Conservation (phyloP, 2,888 invertebrate species). For the Aporophyla nigra region DNA sequence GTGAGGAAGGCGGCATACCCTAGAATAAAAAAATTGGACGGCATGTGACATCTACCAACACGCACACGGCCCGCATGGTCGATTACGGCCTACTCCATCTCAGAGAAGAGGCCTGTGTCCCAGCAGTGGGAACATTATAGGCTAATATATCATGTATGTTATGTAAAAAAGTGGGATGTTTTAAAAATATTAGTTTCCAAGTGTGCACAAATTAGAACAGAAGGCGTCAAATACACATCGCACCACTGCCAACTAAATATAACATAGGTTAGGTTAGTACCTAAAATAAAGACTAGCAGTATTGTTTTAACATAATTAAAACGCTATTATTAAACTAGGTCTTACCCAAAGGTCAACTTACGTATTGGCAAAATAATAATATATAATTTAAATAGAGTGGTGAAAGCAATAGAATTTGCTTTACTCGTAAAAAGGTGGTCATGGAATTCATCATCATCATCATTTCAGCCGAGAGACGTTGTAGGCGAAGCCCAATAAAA, state of each 20-base stretch:
- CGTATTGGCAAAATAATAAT: not conserved
- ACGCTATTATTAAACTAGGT: not conserved
- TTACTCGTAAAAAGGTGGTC: not conserved
- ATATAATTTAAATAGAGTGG: not conserved
- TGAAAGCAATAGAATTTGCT: not conserved
- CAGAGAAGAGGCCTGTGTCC: too few relatives aligned
- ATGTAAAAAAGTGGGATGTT: not conserved
- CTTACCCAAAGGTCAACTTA: not conserved
- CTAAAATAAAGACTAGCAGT: not conserved
- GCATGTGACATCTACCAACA: too few relatives aligned
- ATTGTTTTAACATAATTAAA: not conserved
- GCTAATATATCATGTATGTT: too few relatives aligned
- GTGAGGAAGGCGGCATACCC: too few relatives aligned
- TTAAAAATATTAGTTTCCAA: not conserved
- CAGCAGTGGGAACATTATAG: too few relatives aligned
- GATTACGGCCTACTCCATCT: too few relatives aligned
- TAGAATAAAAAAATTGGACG: too few relatives aligned
- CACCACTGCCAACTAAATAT: not conserved
- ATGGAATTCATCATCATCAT: not conserved
- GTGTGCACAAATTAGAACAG: not conserved
- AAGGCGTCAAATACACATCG: not conserved
- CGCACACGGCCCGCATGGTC: too few relatives aligned
- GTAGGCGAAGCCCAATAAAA: too few relatives aligned
- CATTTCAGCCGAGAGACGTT: too few relatives aligned
- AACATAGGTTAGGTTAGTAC: not conserved